phyloP scores from a whole-genome alignment of 2,888 invertebrate genomes.

The Cenopis cana region DNA sequence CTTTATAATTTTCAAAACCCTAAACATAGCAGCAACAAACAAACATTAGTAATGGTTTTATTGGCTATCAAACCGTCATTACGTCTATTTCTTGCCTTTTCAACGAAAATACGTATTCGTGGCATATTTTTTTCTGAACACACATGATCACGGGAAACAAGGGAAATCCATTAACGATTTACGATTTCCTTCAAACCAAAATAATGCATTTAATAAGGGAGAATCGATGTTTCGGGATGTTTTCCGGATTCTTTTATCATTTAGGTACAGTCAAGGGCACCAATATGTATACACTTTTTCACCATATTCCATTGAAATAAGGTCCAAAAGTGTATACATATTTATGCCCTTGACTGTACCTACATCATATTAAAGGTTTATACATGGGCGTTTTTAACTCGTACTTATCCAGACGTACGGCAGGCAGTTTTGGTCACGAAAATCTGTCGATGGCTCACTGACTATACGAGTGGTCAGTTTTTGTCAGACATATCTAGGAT shows the following conservation, averaged over 20 bases:
- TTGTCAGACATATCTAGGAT: constrained; percentile 19
- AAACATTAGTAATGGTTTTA: not conserved
- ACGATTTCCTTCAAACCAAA: constrained; percentile 60
- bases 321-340: no score
- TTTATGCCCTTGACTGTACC: no score
- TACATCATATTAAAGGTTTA: no score
- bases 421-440: no score
- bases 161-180: constrained; percentile 63
- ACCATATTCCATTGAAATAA: no score
- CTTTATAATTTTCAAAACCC: no score
- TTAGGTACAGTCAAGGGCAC: no score
- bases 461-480: constrained; percentile 15
- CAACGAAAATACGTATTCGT: constrained; percentile 31
- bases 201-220: constrained; percentile 56
- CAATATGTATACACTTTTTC: no score
- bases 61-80: constrained; percentile 13
- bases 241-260: constrained; percentile 29
- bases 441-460: no score
- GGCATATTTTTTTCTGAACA: constrained; percentile 43
- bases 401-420: no score
- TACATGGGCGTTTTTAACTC: no score
- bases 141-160: constrained; percentile 51
- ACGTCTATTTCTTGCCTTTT: constrained; percentile 10
- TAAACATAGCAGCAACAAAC: no score
- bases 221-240: constrained; percentile 44